A percentile compares a stretch with the other conserved stretches of the same genome.
Conservation (phyloP, 2,113 vertebrate genomes). For the Cavia aperea region DNA sequence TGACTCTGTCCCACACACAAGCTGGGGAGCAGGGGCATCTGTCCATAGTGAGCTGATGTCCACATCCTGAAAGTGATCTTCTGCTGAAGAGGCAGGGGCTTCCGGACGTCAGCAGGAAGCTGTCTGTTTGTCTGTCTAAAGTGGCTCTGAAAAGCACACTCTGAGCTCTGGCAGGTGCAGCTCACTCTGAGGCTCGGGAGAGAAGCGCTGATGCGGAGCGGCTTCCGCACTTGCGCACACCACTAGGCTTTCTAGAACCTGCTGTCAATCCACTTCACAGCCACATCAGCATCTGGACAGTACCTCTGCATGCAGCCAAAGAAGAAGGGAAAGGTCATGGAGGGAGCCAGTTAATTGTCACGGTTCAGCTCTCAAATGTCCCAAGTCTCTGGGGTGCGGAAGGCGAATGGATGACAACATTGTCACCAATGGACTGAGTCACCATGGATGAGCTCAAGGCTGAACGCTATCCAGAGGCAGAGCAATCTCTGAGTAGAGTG, state of each 20-base stretch:
- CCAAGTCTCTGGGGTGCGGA: background rate
- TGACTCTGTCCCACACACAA: background rate
- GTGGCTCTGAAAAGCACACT: rapidly evolving
- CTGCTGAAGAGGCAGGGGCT: background rate
- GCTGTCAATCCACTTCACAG: background rate
- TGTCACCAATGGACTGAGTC: background rate
- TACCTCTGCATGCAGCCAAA: background rate
- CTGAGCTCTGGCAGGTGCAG: rapidly evolving
- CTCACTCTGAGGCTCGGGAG: rapidly evolving
- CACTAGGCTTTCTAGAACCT: background rate
- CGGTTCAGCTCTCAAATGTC: background rate
- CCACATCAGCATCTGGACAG: background rate
- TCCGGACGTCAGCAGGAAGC: background rate
- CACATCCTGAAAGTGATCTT: rapidly evolving
- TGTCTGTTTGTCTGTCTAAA: no score
- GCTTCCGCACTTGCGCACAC: background rate
- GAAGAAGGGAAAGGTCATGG: background rate
- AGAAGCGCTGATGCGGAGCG: rapidly evolving
- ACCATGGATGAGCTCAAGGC: background rate
- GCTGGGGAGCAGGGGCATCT: rapidly evolving
- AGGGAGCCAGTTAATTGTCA: background rate
- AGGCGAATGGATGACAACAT: no score
- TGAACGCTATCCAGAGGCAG: background rate
- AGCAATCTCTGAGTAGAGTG: background rate
- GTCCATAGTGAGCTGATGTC: background rate